Conservation (phyloP, 2,888 invertebrate genomes). For the Rhodophaea formosa region DNA sequence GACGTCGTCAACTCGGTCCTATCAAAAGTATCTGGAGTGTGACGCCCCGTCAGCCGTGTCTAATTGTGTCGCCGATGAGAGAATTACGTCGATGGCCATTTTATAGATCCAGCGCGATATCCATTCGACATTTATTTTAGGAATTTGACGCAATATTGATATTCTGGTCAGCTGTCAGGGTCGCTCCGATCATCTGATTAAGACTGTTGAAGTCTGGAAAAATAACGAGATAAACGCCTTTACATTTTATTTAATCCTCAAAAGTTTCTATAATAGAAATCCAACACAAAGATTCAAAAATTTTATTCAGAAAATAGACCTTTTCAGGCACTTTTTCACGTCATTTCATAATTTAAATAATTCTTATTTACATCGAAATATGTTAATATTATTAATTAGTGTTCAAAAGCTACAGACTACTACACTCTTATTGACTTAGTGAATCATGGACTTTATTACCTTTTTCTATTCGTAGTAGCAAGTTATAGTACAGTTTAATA, state of each 20-base stretch:
- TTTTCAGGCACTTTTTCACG: too few species aligned
- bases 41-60: constrained; percentile 42
- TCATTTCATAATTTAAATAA: too few species aligned
- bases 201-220: constrained; percentile 15
- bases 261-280: neutral
- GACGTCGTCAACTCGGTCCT: constrained; percentile 13
- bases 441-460: too few species aligned
- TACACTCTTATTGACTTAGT: too few species aligned
- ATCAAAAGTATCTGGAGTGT: constrained; percentile 35
- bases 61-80: constrained; percentile 60
- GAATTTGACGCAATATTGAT: constrained; percentile 46
- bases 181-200: constrained; percentile 24
- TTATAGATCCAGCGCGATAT: constrained; percentile 43
- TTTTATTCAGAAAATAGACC: too few species aligned
- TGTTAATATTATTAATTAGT: too few species aligned
- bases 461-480: too few species aligned
- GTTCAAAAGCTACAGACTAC: too few species aligned
- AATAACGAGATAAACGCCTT: constrained; percentile 4
- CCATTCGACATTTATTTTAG: constrained; percentile 46
- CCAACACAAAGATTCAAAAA: too few species aligned
- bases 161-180: constrained; percentile 33
- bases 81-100: constrained; percentile 58
- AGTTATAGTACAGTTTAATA: too few species aligned
- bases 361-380: too few species aligned
- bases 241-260: neutral